phyloP scores from a whole-genome alignment of 2,888 invertebrate species.

The Notodonta ziczac region DNA sequence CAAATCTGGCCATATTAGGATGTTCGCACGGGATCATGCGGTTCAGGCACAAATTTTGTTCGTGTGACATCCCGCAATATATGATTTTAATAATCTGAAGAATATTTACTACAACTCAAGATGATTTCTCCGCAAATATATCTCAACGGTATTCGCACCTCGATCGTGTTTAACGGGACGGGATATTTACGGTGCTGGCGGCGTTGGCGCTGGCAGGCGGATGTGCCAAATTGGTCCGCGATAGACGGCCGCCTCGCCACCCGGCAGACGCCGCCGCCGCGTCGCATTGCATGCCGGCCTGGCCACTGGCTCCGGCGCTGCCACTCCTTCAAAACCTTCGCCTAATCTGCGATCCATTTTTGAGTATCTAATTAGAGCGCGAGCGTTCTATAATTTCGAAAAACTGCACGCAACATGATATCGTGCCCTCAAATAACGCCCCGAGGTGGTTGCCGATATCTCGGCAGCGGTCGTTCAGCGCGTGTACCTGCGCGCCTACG shows the following conservation, averaged over 20 bases:
- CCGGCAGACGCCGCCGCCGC: slow-evolving; percentile 79
- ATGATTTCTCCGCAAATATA: slow-evolving; percentile 52
- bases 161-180: slow-evolving; percentile 57
- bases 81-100: not conserved
- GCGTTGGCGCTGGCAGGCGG: slow-evolving; percentile 74
- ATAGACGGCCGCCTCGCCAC: slow-evolving; percentile 68
- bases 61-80: not conserved
- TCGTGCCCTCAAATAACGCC: slow-evolving; percentile 44
- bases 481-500: slow-evolving; percentile 64
- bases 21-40: slow-evolving; percentile 12
- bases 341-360: slow-evolving; percentile 51
- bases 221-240: slow-evolving; percentile 82
- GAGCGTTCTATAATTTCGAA: slow-evolving; percentile 45
- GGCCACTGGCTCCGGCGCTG: slow-evolving; percentile 67
- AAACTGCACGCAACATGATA: slow-evolving; percentile 51
- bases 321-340: slow-evolving; percentile 54
- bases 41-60: slow-evolving; percentile 21
- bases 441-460: slow-evolving; percentile 50
- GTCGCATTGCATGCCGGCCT: slow-evolving; percentile 70
- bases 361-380: slow-evolving; percentile 43
- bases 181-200: slow-evolving; percentile 72
- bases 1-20: slow-evolving; percentile 8
- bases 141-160: slow-evolving; percentile 47
- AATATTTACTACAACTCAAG: slow-evolving; percentile 21
- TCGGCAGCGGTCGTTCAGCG: slow-evolving; percentile 50